phyloP scores from a whole-genome alignment of 2,888 invertebrate genomes.

The Acrobasis suavella region DNA sequence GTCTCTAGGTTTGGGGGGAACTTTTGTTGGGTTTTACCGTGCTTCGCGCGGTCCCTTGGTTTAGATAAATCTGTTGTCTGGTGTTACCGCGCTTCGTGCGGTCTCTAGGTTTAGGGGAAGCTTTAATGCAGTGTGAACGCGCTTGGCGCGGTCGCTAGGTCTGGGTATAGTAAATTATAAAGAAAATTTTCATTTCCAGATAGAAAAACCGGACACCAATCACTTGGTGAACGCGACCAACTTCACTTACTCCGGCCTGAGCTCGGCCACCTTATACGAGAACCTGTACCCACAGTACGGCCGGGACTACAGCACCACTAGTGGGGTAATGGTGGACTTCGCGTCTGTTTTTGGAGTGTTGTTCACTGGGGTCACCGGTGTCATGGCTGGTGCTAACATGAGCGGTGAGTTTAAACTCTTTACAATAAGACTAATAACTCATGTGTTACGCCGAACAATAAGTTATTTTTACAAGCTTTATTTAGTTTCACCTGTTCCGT shows the following conservation, averaged over 20 bases:
- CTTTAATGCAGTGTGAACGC: too few relatives aligned
- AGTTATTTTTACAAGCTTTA: too few relatives aligned
- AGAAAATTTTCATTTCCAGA: slow-evolving; percentile 72
- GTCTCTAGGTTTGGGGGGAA: too few relatives aligned
- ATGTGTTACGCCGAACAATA: too few relatives aligned
- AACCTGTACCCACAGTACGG: slow-evolving; percentile 91
- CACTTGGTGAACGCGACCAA: slow-evolving; percentile 69
- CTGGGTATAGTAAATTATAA: background rate
- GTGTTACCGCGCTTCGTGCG: too few relatives aligned
- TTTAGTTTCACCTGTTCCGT: too few relatives aligned
- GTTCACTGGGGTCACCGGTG: slow-evolving; percentile 99
- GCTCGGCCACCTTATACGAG: slow-evolving; percentile 85
- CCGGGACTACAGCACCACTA: slow-evolving; percentile 88
- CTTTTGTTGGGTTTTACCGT: too few relatives aligned
- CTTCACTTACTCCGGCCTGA: slow-evolving; percentile 91
- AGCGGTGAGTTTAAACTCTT: slow-evolving; percentile 83
- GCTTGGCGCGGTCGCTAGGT: too few relatives aligned
- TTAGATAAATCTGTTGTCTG: too few relatives aligned
- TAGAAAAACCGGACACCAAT: slow-evolving; percentile 90
- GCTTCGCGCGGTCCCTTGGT: too few relatives aligned
- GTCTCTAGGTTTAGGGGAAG: too few relatives aligned
- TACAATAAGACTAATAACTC: background rate
- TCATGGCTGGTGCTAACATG: slow-evolving; percentile 99
- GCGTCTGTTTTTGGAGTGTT: slow-evolving; percentile 98
- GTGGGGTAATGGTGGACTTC: slow-evolving; percentile 88